Evolutionary conservation across 2,797 vertebrate genomes (phyloP).

Genomic region (Myotis daubentonii): DNA sequence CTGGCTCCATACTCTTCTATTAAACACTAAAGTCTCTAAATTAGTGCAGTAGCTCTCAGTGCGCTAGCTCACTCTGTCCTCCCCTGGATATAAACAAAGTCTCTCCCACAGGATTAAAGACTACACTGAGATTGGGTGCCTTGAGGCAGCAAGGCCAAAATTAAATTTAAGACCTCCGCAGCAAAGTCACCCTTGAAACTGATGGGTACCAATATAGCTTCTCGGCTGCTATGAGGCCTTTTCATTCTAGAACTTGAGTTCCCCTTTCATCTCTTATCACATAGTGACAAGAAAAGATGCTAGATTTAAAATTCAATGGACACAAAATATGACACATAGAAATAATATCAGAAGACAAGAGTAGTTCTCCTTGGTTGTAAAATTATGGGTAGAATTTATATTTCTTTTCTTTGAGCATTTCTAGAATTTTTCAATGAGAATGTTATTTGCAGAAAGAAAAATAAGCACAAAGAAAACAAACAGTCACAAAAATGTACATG

Average conservation of each 20-base stretch:
- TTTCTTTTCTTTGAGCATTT: neutral
- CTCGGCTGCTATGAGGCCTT: neutral
- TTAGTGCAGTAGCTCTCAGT: neutral
- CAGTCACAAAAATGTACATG: neutral
- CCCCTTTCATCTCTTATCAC: neutral
- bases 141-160: neutral
- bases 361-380: neutral
- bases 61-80: neutral
- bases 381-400: neutral
- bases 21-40: conserved; percentile 28
- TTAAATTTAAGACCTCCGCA: neutral
- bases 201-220: neutral
- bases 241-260: neutral
- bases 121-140: neutral
- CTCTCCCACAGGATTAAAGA: neutral
- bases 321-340: neutral
- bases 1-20: neutral
- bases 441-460: conserved; percentile 26
- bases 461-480: neutral
- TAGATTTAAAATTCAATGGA: neutral
- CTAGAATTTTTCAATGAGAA: neutral
- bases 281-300: neutral
- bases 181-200: neutral
- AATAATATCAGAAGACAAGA: neutral
- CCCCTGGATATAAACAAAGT: neutral